Evolutionary conservation across 2,888 invertebrate species (phyloP).

Genomic region (Byasa hedistus): DNA sequence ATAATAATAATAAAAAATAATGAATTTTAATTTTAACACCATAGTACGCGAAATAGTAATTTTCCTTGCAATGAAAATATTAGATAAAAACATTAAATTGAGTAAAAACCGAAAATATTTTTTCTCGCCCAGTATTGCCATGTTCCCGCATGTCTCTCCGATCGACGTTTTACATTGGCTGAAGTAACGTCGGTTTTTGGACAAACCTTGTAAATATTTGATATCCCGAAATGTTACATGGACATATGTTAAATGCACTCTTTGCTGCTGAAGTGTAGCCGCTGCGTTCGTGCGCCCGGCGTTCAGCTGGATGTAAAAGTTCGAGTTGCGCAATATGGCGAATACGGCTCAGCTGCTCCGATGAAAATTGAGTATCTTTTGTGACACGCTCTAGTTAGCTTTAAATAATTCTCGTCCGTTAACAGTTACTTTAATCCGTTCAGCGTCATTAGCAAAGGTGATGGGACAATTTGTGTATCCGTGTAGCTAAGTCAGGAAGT

Average conservation of each 20-base stretch:
- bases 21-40: too few relatives aligned
- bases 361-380: constrained; percentile 58
- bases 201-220: constrained; percentile 13
- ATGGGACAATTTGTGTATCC: constrained; percentile 52
- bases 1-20: too few relatives aligned
- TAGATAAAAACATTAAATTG: too few relatives aligned
- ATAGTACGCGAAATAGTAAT: too few relatives aligned
- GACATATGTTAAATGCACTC: constrained; percentile 4
- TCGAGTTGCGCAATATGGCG: constrained; percentile 78
- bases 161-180: constrained; percentile 5
- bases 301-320: constrained; percentile 37
- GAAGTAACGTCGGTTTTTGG: constrained; percentile 2
- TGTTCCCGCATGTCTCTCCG: not conserved
- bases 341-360: constrained; percentile 71
- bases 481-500: constrained; percentile 44
- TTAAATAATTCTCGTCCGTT: constrained; percentile 49
- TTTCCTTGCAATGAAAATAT: too few relatives aligned
- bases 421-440: constrained; percentile 55
- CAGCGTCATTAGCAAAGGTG: constrained; percentile 49
- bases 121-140: constrained; percentile 1
- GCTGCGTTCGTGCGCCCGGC: constrained; percentile 17
- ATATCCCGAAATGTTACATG: constrained; percentile 10
- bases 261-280: not conserved
- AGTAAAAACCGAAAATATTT: too few relatives aligned
- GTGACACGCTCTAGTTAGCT: constrained; percentile 71